Evolutionary conservation across 1,140 invertebrate species (phyloP), one percentile per base, ranked within the genome.

Genomic region (Archivesica marissinica): DNA sequence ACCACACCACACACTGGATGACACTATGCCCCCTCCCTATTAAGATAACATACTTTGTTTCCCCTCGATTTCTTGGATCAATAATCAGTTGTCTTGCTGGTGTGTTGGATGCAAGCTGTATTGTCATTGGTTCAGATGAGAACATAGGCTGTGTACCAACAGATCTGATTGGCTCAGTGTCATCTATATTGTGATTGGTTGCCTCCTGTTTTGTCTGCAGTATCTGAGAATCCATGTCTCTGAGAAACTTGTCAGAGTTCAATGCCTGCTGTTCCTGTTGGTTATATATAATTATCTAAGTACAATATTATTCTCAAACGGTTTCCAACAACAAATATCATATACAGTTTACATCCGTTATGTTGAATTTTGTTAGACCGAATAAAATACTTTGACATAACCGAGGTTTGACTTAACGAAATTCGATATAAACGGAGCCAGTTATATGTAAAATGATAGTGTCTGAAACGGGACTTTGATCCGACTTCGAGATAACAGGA

Each of bases 41-140:
- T n/a, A n/a, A n/a, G n/a, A n/a, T n/a, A n/a, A n/a, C 70, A 47
- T 47, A 79, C 77, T 17, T 47, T 3, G 30, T 30, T 6, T 87
- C 82, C 9, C 25, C 47, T 78, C 87, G 79, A 85, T 91, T 92
- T 82, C 90, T 87, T 44, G 91, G 90, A 59, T 92, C 90, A 84
- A 92, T 92, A 7, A 90, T 28, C 13, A 92, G 77, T 59, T n/a
- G 82, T 64, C 70, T 82, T 39, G 38, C 61, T 52, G n/a, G 56
- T 20, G 17, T 38, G 33, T 17, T 82, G 25, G 54, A 39, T 66
- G 70, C 41, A 74, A 75, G 70, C 61, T 35, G 61, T n/a, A 80
- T 80, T 44, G 68, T 77, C 74, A 84, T 82, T 44, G 79, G 84
- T 50, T 85, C 75, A 28, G 76, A 78, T 39, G 96, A 96, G 23